These are phyloP conservation scores for Sarotherodon lohbergeri DNA, from an alignment of 2,113 vertebrate genomes.

Conservation along the genomic window DNA sequence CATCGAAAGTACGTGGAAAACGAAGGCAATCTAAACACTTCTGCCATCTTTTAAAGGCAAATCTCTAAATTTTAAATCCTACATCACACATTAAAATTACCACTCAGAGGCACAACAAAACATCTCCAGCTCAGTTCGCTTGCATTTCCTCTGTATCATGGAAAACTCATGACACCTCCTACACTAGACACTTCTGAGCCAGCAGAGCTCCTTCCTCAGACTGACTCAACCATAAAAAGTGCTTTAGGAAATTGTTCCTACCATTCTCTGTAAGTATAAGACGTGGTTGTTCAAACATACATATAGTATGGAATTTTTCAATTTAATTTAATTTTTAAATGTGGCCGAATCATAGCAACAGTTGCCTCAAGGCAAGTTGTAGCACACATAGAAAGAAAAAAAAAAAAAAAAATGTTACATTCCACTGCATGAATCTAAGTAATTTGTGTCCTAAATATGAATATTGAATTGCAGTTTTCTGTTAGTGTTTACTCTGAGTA, in stretches of 20 bases:
- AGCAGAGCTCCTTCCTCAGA: neutral
- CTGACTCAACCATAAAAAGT: neutral
- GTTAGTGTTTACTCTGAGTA: too few species aligned
- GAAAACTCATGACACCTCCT: neutral
- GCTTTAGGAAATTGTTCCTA: neutral
- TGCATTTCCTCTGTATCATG: neutral
- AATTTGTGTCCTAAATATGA: too few species aligned
- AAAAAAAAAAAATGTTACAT: too few species aligned
- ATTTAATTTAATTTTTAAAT: neutral
- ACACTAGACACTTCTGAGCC: neutral
- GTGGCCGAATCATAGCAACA: neutral
- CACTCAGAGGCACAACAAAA: neutral
- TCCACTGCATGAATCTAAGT: too few species aligned
- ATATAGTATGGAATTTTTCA: neutral
- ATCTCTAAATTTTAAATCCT: neutral
- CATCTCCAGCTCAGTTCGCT: neutral
- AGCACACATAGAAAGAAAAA: neutral
- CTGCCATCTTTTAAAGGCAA: neutral
- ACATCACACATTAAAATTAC: neutral
- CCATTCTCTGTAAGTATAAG: neutral
- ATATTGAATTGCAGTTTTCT: too few species aligned
- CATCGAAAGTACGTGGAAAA: neutral
- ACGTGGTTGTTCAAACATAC: neutral
- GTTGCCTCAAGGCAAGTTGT: neutral
- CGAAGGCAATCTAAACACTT: neutral